phyloP scores from a whole-genome alignment of 2,888 invertebrate species.

The Pristionchus exspectatus region DNA sequence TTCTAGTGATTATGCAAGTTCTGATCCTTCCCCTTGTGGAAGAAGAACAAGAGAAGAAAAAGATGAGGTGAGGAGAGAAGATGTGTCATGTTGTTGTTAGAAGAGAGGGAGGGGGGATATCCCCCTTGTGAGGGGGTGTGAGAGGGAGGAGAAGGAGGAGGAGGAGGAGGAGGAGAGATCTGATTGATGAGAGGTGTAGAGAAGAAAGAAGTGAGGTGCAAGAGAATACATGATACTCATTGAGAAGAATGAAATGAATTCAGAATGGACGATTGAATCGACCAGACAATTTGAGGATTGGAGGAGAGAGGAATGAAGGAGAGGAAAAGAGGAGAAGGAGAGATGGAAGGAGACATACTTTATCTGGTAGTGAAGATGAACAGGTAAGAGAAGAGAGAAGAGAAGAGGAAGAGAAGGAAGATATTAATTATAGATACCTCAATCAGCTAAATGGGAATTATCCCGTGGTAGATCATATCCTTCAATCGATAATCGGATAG shows the following conservation, averaged over 20 bases:
- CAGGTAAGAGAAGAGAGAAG: not conserved
- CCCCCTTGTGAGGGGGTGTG: slow-evolving; percentile 58
- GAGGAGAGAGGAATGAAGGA: slow-evolving; percentile 20
- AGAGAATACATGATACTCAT: not conserved
- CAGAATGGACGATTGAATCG: slow-evolving; percentile 48
- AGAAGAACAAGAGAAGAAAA: slow-evolving; percentile 57
- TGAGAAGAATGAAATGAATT: not conserved
- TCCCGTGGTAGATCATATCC: slow-evolving; percentile 45
- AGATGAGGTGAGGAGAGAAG: not conserved
- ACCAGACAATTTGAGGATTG: slow-evolving; percentile 33
- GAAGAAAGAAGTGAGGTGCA: not conserved
- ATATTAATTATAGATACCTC: not conserved
- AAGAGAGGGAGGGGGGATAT: not conserved
- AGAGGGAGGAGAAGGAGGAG: not conserved
- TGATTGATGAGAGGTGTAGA: slow-evolving; percentile 40
- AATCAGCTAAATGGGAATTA: not conserved
- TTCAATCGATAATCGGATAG: slow-evolving; percentile 22
- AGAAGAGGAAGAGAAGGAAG: slow-evolving; percentile 4
- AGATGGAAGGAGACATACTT: slow-evolving; percentile 49
- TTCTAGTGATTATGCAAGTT: slow-evolving; percentile 29
- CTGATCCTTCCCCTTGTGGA: slow-evolving; percentile 66
- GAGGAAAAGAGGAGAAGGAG: slow-evolving; percentile 3
- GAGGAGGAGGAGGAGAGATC: not conserved
- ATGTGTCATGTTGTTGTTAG: not conserved
- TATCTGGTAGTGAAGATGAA: slow-evolving; percentile 29